A percentile compares a stretch with the other conserved stretches of the same genome.
Evolutionary conservation across 2,113 vertebrate genomes (phyloP).

Genomic region (Clupea harengus): DNA sequence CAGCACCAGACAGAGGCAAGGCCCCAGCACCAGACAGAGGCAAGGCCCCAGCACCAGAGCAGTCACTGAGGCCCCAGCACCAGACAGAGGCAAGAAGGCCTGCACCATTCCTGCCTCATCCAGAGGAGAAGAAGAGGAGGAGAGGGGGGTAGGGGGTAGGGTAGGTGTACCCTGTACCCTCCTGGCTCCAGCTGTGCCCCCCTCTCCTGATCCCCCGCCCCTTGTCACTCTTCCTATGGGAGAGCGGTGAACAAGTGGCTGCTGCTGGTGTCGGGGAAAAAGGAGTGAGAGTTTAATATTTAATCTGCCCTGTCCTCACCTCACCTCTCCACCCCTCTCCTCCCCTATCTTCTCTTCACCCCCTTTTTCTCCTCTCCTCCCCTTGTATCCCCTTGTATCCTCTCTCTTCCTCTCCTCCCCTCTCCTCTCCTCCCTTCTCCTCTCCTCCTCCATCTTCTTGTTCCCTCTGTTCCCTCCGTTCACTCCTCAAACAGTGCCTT

Average conservation of each 20-base stretch:
- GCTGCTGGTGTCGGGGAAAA: conserved; percentile 45
- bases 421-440: conserved; percentile 24
- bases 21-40: too few relatives aligned
- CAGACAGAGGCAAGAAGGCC: too few relatives aligned
- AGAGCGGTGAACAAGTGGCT: conserved; percentile 48
- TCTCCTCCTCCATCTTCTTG: conserved; percentile 23
- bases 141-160: neutral
- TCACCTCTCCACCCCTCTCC: neutral
- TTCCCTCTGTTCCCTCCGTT: conserved; percentile 22
- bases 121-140: neutral
- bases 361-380: neutral
- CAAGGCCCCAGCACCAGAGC: too few relatives aligned
- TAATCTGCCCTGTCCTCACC: conserved; percentile 40
- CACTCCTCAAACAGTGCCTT: conserved; percentile 33
- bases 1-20: too few relatives aligned
- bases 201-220: conserved; percentile 32
- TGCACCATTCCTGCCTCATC: neutral
- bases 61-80: too few relatives aligned
- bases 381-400: too few relatives aligned
- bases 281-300: conserved; percentile 55
- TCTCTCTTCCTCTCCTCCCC: neutral
- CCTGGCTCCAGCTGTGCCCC: conserved; percentile 37
- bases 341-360: neutral
- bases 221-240: conserved; percentile 38
- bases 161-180: neutral